Evolutionary conservation across 2,113 vertebrate species (phyloP).

Genomic region (Stigmatopora argus): DNA sequence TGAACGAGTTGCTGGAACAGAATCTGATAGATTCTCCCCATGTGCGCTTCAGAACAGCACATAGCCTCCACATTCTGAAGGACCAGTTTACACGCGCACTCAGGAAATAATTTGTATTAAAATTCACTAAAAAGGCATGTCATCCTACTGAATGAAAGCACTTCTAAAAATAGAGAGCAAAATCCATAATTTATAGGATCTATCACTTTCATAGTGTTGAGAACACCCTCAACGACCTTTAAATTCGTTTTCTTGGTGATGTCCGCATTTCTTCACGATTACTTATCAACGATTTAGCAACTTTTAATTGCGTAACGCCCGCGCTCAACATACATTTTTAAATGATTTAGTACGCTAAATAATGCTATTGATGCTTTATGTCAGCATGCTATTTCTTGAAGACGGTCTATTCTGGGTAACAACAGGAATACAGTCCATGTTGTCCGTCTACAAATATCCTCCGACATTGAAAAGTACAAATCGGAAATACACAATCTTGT

Average conservation of each 20-base stretch:
- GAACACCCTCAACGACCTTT: slow-evolving; percentile 38
- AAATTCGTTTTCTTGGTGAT: background rate
- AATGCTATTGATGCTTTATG: background rate
- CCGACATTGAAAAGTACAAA: slow-evolving; percentile 11
- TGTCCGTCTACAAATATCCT: slow-evolving; percentile 59
- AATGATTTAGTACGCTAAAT: background rate
- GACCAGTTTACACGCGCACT: background rate
- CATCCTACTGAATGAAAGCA: background rate
- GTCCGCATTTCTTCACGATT: background rate
- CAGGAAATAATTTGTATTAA: background rate
- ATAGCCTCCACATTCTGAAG: slow-evolving; percentile 59
- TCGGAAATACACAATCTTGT: background rate
- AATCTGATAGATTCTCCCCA: slow-evolving; percentile 27
- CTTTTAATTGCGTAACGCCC: too few species aligned
- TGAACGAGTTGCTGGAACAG: slow-evolving; percentile 28
- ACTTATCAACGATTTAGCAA: background rate
- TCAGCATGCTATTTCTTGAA: background rate
- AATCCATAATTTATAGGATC: background rate
- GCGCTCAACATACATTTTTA: background rate
- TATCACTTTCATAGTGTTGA: slow-evolving; percentile 19
- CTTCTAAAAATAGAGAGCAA: background rate
- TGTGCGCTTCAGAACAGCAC: slow-evolving; percentile 8
- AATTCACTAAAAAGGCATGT: background rate
- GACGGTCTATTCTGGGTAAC: slow-evolving; percentile 15
- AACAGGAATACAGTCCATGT: background rate